Base-by-base conservation (phyloP, 2,113 vertebrate genomes). In the Potamarius usumacintae region DNA sequence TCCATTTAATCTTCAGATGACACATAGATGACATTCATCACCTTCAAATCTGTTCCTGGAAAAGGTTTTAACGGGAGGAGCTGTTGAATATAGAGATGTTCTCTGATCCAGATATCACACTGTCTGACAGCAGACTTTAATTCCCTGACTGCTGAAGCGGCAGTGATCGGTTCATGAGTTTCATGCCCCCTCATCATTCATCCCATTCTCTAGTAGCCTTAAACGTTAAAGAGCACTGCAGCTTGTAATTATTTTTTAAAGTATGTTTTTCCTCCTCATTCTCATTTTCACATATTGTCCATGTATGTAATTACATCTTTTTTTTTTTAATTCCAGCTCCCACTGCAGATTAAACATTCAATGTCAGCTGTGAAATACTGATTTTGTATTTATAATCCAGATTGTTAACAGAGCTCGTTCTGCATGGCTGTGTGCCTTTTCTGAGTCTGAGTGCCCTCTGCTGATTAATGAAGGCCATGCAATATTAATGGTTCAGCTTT, bases 391-490 rank as follows among this genome's bases (percentile, higher is more conserved):
- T 71, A 71, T 74, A 74, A 48, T 20, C 48, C 34, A 22, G 20
- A 52, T 76, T 22, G 48, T 52, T 53, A 25, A 22, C 48, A 12
- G 22, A 52, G 22, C 20, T 77, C 30, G 34, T 65, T 48, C 2
- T 30, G 15, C 15, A 34, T 22, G 27, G 20, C 62, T 55, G 52
- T 48, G 72, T 17, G 72, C 8, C n/a, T 58, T 55, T 17, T 67
- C 25, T 50, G 27, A 62, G 62, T 74, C 86, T 84, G 83, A 88
- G 79, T 88, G 88, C 86, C 89, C 87, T 92, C 89, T 89, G 72
- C 81, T 89, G 91, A 92, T 90, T 89, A 88, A 83, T 78, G 63
- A n/a, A 78, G 30, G 86, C 17, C 82, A 87, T 89, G 30, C 65
- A 89, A 87, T 87, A 88, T 91, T 81, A 81, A 89, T 90, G 60